Evolutionary conservation across 2,113 vertebrate species (phyloP).

Genomic region (Pipra filicauda): DNA sequence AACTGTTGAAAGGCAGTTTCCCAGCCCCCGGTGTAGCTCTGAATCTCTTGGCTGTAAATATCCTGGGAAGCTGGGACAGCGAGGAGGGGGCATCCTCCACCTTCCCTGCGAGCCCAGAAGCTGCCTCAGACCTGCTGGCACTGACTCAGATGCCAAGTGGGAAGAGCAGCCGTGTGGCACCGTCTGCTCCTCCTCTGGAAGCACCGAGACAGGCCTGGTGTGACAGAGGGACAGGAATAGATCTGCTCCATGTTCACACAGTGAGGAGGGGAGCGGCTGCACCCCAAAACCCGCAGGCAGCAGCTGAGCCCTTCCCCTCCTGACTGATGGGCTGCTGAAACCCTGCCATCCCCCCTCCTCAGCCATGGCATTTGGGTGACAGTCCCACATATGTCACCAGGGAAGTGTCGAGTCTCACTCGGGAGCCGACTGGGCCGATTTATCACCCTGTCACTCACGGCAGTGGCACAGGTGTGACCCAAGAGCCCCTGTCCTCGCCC

Average conservation of each 20-base stretch:
- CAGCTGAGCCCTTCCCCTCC: not conserved
- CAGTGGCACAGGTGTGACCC: not conserved
- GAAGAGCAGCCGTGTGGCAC: not conserved
- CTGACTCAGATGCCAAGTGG: not conserved
- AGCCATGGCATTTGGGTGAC: not conserved
- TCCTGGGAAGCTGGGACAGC: not conserved
- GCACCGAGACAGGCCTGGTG: not conserved
- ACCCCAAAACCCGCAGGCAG: not conserved
- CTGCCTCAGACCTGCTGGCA: constrained; percentile 32
- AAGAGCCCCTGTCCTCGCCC: not conserved
- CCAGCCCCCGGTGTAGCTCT: not conserved
- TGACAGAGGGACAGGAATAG: not conserved
- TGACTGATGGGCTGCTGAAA: not conserved
- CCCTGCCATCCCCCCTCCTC: fast-evolving
- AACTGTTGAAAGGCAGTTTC: not conserved
- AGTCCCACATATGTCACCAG: not conserved
- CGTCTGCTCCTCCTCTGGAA: not conserved
- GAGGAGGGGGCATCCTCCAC: not conserved
- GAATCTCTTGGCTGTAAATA: constrained; percentile 7
- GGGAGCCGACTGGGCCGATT: not conserved
- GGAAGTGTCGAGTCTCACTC: not conserved
- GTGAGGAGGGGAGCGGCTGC: not conserved
- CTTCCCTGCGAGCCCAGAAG: not conserved
- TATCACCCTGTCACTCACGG: constrained; percentile 10
- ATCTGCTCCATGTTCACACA: not conserved